These are phyloP conservation scores for Etheostoma nigrum DNA, from an alignment of 2,797 vertebrate genomes.

Conservation along the genomic window DNA sequence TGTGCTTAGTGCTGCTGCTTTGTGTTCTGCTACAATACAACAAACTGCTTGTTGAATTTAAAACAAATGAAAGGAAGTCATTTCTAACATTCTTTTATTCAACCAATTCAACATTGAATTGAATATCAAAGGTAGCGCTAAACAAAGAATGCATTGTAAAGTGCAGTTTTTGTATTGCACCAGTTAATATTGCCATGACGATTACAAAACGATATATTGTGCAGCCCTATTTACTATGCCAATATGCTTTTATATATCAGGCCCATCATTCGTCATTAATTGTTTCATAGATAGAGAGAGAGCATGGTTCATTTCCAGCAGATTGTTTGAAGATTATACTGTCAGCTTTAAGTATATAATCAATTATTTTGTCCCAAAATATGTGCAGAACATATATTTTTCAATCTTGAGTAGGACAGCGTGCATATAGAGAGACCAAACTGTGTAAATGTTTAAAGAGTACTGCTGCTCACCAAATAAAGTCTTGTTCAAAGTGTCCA, in stretches of 20 bases:
- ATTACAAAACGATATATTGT: too few relatives aligned
- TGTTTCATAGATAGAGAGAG: neutral
- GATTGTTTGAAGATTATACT: neutral
- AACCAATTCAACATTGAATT: too few relatives aligned
- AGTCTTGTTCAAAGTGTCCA: neutral
- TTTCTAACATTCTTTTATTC: too few relatives aligned
- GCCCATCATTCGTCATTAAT: neutral
- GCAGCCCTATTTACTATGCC: neutral
- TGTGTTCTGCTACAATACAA: too few relatives aligned
- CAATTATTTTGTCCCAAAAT: neutral
- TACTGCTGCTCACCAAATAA: neutral
- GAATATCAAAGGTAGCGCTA: too few relatives aligned
- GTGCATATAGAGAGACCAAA: neutral
- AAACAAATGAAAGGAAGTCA: too few relatives aligned
- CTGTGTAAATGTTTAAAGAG: neutral
- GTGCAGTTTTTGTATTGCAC: too few relatives aligned
- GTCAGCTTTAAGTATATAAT: neutral
- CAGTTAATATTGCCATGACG: too few relatives aligned
- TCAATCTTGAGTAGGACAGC: neutral
- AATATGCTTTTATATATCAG: neutral
- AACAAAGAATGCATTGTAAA: too few relatives aligned
- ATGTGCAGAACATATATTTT: neutral
- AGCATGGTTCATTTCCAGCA: neutral
- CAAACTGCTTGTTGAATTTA: too few relatives aligned
- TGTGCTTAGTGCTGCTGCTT: too few relatives aligned